Conservation (phyloP, 2,888 invertebrate genomes). For the Megaustenia siamemsis region DNA sequence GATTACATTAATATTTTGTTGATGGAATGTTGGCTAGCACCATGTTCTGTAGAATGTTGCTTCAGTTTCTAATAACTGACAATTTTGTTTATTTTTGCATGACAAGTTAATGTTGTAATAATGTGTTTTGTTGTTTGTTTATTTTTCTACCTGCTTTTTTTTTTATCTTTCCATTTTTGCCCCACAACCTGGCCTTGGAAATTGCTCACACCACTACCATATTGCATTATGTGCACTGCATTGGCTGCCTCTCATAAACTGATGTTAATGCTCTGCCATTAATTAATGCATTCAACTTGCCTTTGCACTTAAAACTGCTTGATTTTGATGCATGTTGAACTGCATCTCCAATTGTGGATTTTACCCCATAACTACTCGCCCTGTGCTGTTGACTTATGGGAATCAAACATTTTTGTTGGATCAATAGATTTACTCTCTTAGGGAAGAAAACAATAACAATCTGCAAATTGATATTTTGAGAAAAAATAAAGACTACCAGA, state of each 20-base stretch:
- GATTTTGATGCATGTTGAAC: constrained; percentile 30
- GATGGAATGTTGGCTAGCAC: not conserved
- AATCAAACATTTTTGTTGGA: not conserved
- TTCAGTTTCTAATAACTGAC: not conserved
- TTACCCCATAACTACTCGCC: not conserved
- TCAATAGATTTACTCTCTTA: constrained; percentile 19
- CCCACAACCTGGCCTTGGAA: constrained; percentile 44
- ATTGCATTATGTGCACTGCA: constrained; percentile 9
- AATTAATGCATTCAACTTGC: not conserved
- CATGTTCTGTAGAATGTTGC: not conserved
- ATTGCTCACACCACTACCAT: not conserved
- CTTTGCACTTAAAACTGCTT: not conserved
- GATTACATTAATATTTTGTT: not conserved
- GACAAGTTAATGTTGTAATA: constrained; percentile 40
- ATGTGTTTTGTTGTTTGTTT: constrained; percentile 22
- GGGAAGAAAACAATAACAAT: constrained; percentile 25
- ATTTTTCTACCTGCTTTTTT: constrained; percentile 29
- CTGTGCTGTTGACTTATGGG: not conserved
- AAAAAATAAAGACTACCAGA: not conserved
- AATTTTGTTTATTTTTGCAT: constrained; percentile 6
- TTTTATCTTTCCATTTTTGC: constrained; percentile 14
- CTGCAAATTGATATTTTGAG: not conserved
- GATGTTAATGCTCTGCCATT: not conserved
- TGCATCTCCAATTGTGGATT: not conserved
- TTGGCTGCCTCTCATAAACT: not conserved